These are phyloP conservation scores for Papilio xuthus DNA, from an alignment of 1,140 invertebrate species.

Conservation along the genomic window DNA sequence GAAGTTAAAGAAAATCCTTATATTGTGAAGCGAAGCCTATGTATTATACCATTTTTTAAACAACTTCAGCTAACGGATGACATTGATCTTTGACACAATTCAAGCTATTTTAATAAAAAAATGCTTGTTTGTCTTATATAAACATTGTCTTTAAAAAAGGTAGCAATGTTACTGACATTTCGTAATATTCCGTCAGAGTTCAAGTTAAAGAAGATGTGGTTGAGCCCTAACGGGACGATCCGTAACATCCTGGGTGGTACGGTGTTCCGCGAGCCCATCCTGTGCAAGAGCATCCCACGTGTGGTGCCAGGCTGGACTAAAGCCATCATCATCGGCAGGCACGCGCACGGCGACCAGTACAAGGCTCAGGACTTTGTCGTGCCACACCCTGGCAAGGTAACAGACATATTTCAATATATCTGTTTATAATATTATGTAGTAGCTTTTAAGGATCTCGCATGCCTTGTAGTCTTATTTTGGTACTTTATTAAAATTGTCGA, in stretches of 20 bases:
- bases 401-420: slow-evolving; percentile 32
- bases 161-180: neutral
- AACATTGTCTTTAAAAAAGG: neutral
- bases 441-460: neutral
- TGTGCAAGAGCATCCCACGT: slow-evolving; percentile 94
- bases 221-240: slow-evolving; percentile 95
- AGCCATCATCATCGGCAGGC: slow-evolving; percentile 92
- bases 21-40: too few relatives aligned
- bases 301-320: slow-evolving; percentile 94
- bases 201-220: slow-evolving; percentile 96
- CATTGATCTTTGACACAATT: too few relatives aligned
- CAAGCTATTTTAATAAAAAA: too few relatives aligned
- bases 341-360: slow-evolving; percentile 96
- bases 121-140: too few relatives aligned
- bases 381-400: slow-evolving; percentile 86
- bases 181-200: slow-evolving; percentile 85
- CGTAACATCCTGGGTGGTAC: slow-evolving; percentile 95
- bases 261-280: slow-evolving; percentile 94
- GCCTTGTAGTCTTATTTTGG: neutral
- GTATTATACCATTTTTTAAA: too few relatives aligned
- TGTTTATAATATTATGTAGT: too few relatives aligned
- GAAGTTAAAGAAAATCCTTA: too few relatives aligned
- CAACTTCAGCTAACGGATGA: too few relatives aligned
- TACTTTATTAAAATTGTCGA: too few relatives aligned
- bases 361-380: slow-evolving; percentile 93